phyloP scores from a whole-genome alignment of 2,113 vertebrate genomes.

The Xyliphius kryptos region DNA sequence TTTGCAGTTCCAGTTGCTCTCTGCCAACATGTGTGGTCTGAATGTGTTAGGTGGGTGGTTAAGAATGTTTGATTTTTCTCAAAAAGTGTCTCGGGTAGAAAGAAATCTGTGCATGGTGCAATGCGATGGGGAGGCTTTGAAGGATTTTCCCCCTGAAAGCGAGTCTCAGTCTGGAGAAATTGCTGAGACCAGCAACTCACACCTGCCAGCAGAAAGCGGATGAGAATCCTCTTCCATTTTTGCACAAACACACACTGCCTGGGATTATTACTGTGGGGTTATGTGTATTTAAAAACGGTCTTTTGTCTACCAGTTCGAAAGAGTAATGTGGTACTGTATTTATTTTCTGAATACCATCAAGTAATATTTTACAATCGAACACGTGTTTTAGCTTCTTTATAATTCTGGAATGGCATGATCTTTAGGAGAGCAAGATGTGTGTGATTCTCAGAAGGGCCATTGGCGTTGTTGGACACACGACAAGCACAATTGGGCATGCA shows the following conservation, averaged over 20 bases:
- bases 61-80: slow-evolving; percentile 20
- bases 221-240: slow-evolving; percentile 31
- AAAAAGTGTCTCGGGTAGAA: slow-evolving; percentile 15
- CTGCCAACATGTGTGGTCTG: slow-evolving; percentile 33
- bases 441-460: too few species aligned
- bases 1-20: slow-evolving; percentile 36
- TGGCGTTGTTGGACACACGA: too few species aligned
- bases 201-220: slow-evolving; percentile 42
- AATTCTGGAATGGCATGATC: too few species aligned
- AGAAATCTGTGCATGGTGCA: slow-evolving; percentile 20
- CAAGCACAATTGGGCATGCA: too few species aligned
- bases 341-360: too few species aligned
- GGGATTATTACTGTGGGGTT: not conserved
- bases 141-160: slow-evolving; percentile 40
- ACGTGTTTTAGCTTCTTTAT: too few species aligned
- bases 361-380: too few species aligned
- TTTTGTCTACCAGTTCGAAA: too few species aligned
- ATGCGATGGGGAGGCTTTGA: slow-evolving; percentile 37
- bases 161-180: slow-evolving; percentile 33
- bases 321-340: too few species aligned
- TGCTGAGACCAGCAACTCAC: slow-evolving; percentile 40
- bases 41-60: slow-evolving; percentile 21
- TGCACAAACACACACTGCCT: slow-evolving; percentile 2
- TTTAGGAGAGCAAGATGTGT: too few species aligned
- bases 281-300: not conserved